Conservation (phyloP, 2,888 invertebrate species). For the Chaetoderma sp. region DNA sequence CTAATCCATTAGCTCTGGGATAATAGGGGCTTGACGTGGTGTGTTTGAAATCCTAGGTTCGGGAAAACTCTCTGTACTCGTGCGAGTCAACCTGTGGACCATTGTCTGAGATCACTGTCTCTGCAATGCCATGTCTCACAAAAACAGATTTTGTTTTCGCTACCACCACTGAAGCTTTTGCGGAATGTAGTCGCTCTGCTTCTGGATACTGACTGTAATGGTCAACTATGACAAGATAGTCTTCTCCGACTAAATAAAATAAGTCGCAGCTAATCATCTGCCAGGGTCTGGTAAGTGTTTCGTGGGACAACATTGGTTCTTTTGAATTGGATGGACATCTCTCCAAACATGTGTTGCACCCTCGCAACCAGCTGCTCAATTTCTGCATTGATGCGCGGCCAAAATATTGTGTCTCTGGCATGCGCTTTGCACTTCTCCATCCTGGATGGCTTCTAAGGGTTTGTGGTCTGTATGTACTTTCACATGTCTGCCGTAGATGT, state of each 20-base stretch:
- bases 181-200: neutral
- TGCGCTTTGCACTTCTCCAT: slow-evolving; percentile 20
- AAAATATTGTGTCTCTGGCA: slow-evolving; percentile 22
- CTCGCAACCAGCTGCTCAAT: no score
- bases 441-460: slow-evolving; percentile 29
- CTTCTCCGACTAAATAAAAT: slow-evolving; percentile 18
- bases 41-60: neutral
- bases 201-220: slow-evolving; percentile 14
- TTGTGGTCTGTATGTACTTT: slow-evolving; percentile 25
- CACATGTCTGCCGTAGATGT: slow-evolving; percentile 24
- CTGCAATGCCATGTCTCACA: slow-evolving; percentile 26
- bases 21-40: neutral
- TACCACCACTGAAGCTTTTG: neutral
- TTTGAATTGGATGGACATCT: slow-evolving; percentile 8
- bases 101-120: slow-evolving; percentile 30
- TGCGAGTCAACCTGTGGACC: slow-evolving; percentile 31
- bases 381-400: no score
- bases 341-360: slow-evolving; percentile 14
- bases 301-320: slow-evolving; percentile 13
- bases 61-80: neutral
- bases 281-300: slow-evolving; percentile 24
- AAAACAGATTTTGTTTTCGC: neutral
- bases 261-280: slow-evolving; percentile 21
- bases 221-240: slow-evolving; percentile 20
- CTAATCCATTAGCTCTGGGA: slow-evolving; percentile 9